phyloP scores from a whole-genome alignment of 1,140 invertebrate species.

The Zaprionus davidi region DNA sequence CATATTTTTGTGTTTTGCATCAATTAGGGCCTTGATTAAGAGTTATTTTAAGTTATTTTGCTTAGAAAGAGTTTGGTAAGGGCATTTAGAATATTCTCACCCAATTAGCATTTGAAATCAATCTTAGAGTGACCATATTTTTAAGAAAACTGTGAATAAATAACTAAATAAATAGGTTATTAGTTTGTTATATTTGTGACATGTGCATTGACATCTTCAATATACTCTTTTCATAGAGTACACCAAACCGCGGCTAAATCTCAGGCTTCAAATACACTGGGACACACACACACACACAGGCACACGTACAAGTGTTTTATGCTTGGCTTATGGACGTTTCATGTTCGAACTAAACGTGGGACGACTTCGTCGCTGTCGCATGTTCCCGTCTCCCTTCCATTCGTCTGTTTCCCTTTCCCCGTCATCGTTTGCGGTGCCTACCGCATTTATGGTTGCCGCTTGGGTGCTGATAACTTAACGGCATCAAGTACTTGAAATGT shows the following conservation, averaged over 20 bases:
- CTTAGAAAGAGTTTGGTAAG: background rate
- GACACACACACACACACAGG: background rate
- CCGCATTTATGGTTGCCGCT: constrained; percentile 57
- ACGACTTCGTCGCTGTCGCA: constrained; percentile 9
- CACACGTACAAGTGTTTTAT: constrained; percentile 47
- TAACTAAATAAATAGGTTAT: background rate
- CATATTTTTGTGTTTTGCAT: background rate
- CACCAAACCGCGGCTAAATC: constrained; percentile 32
- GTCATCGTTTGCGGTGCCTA: constrained; percentile 8
- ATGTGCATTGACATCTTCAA: background rate
- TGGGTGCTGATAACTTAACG: constrained; percentile 57
- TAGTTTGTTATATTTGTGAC: background rate
- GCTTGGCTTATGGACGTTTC: constrained; percentile 54
- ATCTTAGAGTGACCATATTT: background rate
- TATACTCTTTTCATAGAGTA: constrained; percentile 1
- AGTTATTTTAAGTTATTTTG: background rate
- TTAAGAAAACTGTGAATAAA: background rate
- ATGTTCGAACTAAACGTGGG: constrained; percentile 42
- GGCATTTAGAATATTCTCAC: background rate
- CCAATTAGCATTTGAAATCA: background rate
- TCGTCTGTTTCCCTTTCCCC: background rate
- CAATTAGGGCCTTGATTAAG: no score
- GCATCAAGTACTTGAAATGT: constrained; percentile 49
- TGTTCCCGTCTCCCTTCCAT: background rate
- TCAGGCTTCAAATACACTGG: constrained; percentile 12